These are phyloP conservation scores for Mastigias papua DNA, from an alignment of 30 jellyfish, hydroid and myxozoan genomes.

Conservation along the genomic window DNA sequence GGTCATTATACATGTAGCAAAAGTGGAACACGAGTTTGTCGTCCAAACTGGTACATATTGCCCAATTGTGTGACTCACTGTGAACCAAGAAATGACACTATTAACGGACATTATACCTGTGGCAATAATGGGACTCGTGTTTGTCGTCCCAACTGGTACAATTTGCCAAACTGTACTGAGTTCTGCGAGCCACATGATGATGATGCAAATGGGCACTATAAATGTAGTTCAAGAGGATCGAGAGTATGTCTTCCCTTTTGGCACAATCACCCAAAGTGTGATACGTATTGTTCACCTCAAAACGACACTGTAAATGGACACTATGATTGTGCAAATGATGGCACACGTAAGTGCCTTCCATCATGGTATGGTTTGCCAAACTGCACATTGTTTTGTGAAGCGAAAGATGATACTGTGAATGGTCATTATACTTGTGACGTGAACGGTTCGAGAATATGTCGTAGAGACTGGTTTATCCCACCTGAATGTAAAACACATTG, in stretches of 20 bases:
- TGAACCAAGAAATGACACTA: slow-evolving; percentile 37
- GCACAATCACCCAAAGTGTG: slow-evolving; percentile 44
- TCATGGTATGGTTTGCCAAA: slow-evolving; percentile 39
- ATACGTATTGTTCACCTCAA: slow-evolving; percentile 34
- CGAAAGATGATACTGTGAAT: slow-evolving; percentile 34
- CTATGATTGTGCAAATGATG: slow-evolving; percentile 48
- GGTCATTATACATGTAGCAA: slow-evolving; percentile 68
- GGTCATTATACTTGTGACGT: slow-evolving; percentile 57
- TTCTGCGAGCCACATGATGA: slow-evolving; percentile 56
- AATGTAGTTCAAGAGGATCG: slow-evolving; percentile 24
- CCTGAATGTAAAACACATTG: slow-evolving; percentile 61
- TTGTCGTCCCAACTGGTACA: slow-evolving; percentile 58
- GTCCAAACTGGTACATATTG: slow-evolving; percentile 48
- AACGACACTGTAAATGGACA: slow-evolving; percentile 56
- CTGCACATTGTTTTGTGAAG: slow-evolving; percentile 51
- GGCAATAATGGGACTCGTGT: slow-evolving; percentile 34
- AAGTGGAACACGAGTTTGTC: slow-evolving; percentile 62
- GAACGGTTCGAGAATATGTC: slow-evolving; percentile 50
- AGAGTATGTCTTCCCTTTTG: background rate
- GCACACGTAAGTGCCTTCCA: slow-evolving; percentile 50
- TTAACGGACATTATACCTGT: slow-evolving; percentile 66
- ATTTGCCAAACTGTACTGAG: slow-evolving; percentile 4
- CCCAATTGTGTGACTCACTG: slow-evolving; percentile 44
- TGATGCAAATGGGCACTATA: slow-evolving; percentile 12
- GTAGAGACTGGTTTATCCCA: slow-evolving; percentile 11